These are phyloP conservation scores for Pyrrhura leucotis DNA, from an alignment of 2,797 vertebrate species.

Conservation along the genomic window DNA sequence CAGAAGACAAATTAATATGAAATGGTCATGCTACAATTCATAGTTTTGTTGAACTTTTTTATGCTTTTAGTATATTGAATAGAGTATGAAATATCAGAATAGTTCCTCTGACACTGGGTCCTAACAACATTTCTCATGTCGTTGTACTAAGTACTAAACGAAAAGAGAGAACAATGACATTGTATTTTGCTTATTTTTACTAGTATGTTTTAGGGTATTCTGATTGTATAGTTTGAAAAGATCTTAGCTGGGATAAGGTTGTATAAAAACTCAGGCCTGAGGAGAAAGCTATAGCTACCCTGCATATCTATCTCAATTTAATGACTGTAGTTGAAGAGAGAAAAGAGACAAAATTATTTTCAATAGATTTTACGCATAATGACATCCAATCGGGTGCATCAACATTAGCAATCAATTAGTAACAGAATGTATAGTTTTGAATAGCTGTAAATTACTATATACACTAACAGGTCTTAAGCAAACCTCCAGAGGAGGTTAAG, in stretches of 20 bases:
- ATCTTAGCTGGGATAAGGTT: neutral
- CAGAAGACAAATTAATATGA: neutral
- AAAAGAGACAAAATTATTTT: constrained; percentile 21
- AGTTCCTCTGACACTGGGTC: neutral
- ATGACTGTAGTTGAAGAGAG: neutral
- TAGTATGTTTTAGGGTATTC: neutral
- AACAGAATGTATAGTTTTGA: neutral
- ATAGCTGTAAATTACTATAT: constrained; percentile 20
- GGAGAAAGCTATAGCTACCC: neutral
- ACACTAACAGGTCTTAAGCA: constrained; percentile 4
- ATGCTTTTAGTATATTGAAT: neutral
- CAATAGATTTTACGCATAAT: constrained; percentile 28
- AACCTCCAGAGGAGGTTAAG: neutral
- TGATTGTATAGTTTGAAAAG: neutral
- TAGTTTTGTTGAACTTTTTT: neutral
- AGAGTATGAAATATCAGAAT: neutral
- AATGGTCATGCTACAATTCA: neutral
- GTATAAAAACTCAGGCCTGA: neutral
- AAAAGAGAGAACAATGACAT: neutral
- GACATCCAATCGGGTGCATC: neutral
- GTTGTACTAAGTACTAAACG: neutral
- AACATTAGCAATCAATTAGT: constrained; percentile 52
- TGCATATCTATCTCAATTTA: neutral
- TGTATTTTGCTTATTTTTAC: neutral
- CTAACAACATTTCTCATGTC: neutral